Conservation (phyloP, 1,140 invertebrate genomes). For the Nasonia giraulti region DNA sequence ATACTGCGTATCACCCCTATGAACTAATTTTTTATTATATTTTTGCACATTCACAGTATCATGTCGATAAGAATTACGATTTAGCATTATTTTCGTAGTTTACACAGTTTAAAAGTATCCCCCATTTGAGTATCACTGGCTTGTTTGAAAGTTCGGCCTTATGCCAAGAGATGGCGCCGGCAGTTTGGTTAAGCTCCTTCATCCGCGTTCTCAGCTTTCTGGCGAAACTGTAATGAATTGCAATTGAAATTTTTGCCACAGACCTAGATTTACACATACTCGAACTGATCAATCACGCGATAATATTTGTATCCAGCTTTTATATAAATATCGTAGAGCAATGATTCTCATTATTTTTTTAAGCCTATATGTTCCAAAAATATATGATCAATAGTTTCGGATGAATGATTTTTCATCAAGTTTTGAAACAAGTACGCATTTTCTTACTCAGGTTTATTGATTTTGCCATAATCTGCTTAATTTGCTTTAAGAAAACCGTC, state of each 20-base stretch:
- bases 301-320: no score
- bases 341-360: no score
- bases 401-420: neutral
- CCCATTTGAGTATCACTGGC: conserved; percentile 56
- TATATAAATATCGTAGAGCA: no score
- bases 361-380: no score
- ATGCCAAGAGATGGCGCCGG: conserved; percentile 62
- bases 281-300: neutral
- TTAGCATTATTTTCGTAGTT: neutral
- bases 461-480: neutral
- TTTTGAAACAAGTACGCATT: neutral
- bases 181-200: conserved; percentile 20
- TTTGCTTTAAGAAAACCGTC: neutral
- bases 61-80: neutral
- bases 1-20: no score
- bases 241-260: neutral
- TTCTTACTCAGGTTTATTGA: neutral
- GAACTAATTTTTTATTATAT: no score
- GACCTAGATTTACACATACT: neutral
- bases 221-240: neutral
- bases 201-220: neutral
- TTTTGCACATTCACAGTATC: no score
- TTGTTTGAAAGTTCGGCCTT: conserved; percentile 46
- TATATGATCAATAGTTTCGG: no score
- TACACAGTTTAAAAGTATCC: conserved; percentile 11